Percentiles rank a stretch among this genome's conserved stretches.
Conservation (phyloP, 2,888 invertebrate species). For the Drosophila rubida region DNA sequence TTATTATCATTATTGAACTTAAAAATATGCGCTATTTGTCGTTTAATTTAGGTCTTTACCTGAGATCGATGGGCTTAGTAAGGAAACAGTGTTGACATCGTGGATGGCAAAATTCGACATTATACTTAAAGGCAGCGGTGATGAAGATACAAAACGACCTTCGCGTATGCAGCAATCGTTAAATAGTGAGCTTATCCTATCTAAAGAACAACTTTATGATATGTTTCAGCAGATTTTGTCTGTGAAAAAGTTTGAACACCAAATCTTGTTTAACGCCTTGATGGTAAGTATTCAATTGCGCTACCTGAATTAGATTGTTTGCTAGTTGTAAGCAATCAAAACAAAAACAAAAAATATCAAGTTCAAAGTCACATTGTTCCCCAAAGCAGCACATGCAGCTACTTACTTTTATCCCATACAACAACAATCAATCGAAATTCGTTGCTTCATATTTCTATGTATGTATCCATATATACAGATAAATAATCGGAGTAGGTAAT, state of each 20-base stretch:
- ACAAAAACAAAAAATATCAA: no score
- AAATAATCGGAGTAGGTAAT: no score
- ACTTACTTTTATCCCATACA: no score
- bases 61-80: conserved; percentile 99
- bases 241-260: conserved; percentile 99
- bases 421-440: no score
- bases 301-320: no score
- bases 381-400: no score
- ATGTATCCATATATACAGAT: no score
- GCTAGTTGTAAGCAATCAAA: no score
- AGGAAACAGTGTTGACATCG: conserved; percentile 98
- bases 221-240: conserved; percentile 99
- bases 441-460: no score
- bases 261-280: conserved; percentile 98
- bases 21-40: not conserved
- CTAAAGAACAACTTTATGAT: conserved; percentile 99
- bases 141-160: conserved; percentile 94
- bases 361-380: no score
- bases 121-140: conserved; percentile 96
- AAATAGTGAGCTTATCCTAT: conserved; percentile 97
- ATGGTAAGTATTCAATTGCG: conserved; percentile 87
- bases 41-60: conserved; percentile 92
- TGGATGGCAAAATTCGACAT: conserved; percentile 99
- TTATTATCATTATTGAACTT: not conserved
- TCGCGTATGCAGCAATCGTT: conserved; percentile 94